phyloP scores from a whole-genome alignment of 2,113 vertebrate genomes.

The Hippotragus niger region DNA sequence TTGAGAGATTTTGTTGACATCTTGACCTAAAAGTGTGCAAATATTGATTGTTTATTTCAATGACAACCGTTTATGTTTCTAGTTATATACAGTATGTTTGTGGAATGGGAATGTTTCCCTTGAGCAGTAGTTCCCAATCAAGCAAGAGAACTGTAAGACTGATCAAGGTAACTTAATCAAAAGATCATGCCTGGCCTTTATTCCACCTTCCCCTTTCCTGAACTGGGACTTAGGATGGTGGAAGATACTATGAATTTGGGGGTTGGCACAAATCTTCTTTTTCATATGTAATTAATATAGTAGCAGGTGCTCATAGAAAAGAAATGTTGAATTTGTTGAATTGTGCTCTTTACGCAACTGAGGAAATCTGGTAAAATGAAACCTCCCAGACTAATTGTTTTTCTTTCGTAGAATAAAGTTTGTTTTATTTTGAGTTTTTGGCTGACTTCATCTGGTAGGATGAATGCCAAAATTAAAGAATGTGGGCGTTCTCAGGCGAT shows the following conservation, averaged over 20 bases:
- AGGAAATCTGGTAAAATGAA: conserved; percentile 28
- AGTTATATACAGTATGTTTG: not conserved
- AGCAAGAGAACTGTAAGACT: not conserved
- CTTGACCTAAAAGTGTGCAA: not conserved
- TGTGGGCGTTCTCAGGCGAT: conserved; percentile 27
- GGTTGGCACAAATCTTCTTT: not conserved
- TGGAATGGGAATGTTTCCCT: not conserved
- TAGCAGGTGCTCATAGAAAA: not conserved
- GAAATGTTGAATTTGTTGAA: not conserved
- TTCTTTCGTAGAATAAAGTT: conserved; percentile 37
- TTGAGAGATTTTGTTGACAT: not conserved
- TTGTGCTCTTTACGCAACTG: not conserved
- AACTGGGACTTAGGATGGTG: not conserved
- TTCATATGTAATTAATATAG: not conserved
- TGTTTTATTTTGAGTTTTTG: conserved; percentile 62
- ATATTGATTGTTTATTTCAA: conserved; percentile 21
- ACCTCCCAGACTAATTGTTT: conserved; percentile 15
- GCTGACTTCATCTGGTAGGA: conserved; percentile 48
- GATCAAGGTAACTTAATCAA: not conserved
- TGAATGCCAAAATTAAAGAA: conserved; percentile 50
- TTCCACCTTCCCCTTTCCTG: not conserved
- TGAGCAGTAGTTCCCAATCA: not conserved
- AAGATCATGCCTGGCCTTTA: not conserved
- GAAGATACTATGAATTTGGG: not conserved
- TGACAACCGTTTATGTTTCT: not conserved